Evolutionary conservation across 2,888 invertebrate genomes (phyloP).

Genomic region (Agriotes lineatus): DNA sequence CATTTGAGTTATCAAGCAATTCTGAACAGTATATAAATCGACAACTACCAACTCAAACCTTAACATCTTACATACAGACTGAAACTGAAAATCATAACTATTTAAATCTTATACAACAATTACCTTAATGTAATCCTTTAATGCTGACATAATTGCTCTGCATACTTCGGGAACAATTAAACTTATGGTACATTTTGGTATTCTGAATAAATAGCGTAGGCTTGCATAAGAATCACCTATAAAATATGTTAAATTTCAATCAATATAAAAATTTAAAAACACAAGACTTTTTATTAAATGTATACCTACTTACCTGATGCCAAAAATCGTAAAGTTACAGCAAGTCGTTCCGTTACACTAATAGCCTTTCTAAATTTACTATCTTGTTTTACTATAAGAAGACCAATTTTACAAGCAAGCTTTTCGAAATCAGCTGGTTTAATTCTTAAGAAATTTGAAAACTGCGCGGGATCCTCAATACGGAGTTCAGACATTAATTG

Average conservation of each 20-base stretch:
- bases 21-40: not conserved
- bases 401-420: no score
- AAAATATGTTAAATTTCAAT: no score
- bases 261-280: no score
- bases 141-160: not conserved
- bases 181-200: slow-evolving; percentile 18
- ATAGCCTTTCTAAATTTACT: no score
- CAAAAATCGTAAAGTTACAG: slow-evolving; percentile 8
- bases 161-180: slow-evolving; percentile 15
- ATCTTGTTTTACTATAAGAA: no score
- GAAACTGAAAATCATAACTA: slow-evolving; percentile 11
- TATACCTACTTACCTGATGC: slow-evolving; percentile 19
- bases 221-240: no score
- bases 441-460: no score
- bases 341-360: slow-evolving; percentile 1
- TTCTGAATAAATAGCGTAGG: slow-evolving; percentile 12
- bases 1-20: not conserved
- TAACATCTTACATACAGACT: not conserved
- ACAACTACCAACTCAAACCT: not conserved
- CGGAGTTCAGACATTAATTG: not conserved
- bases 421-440: no score
- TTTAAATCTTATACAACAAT: not conserved
- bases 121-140: slow-evolving; percentile 14
- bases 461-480: no score
- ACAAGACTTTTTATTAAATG: no score